These are phyloP conservation scores for Noctua fimbriata DNA, from an alignment of 2,888 invertebrate species.

Conservation along the genomic window DNA sequence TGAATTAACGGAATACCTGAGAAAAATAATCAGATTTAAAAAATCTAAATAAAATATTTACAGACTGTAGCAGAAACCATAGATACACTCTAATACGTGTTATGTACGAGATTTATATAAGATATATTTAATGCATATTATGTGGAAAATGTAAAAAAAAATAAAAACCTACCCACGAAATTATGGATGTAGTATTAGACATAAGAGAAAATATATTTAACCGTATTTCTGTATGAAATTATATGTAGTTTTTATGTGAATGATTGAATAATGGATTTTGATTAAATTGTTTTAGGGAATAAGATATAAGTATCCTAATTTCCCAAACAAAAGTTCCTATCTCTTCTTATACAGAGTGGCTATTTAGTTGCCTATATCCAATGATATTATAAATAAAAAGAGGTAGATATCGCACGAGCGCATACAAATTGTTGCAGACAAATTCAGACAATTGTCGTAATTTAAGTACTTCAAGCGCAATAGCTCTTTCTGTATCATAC, in stretches of 20 bases:
- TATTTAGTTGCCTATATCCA: background rate
- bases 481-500: too few species aligned
- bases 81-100: conserved; percentile 76
- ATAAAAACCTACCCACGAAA: conserved; percentile 82
- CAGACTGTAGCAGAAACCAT: conserved; percentile 80
- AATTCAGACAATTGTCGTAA: too few species aligned
- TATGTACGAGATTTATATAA: conserved; percentile 84
- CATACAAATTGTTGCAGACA: too few species aligned
- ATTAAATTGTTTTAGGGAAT: conserved; percentile 89
- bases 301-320: conserved; percentile 78
- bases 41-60: conserved; percentile 81
- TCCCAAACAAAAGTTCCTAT: conserved; percentile 61
- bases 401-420: too few species aligned
- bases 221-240: conserved; percentile 91
- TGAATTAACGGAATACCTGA: conserved; percentile 87
- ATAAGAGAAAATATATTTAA: conserved; percentile 90
- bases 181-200: conserved; percentile 87
- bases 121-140: conserved; percentile 87
- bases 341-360: background rate
- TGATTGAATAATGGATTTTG: conserved; percentile 88
- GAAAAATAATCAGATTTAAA: conserved; percentile 77
- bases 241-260: conserved; percentile 90
- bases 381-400: too few species aligned
- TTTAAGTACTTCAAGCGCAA: too few species aligned
- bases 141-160: conserved; percentile 88